Evolutionary conservation across 64 coral and sea anemone species (phyloP).

Genomic region (Dendronephthya gigantea): DNA sequence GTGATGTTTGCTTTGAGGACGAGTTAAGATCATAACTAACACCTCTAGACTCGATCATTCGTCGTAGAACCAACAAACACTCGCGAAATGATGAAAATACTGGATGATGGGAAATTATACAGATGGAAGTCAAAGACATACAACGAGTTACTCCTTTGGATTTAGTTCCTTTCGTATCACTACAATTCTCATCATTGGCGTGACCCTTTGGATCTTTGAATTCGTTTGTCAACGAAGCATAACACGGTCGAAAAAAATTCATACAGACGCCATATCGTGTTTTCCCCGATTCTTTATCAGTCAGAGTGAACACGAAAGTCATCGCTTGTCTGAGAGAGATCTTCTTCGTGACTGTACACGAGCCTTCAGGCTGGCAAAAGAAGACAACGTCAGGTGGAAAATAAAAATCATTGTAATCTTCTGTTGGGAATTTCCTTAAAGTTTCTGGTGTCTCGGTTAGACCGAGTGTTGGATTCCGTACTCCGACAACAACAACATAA

Average conservation of each 20-base stretch:
- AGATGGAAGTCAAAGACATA: constrained; percentile 88
- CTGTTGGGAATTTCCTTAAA: constrained; percentile 74
- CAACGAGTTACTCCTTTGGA: constrained; percentile 56
- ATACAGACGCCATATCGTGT: constrained; percentile 95
- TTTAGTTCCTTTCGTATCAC: constrained; percentile 40
- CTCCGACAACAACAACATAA: constrained; percentile 87
- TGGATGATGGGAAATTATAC: constrained; percentile 93
- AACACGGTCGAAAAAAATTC: constrained; percentile 91
- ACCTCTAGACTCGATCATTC: constrained; percentile 84
- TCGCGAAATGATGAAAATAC: constrained; percentile 96
- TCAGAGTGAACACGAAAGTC: constrained; percentile 88
- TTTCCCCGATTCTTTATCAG: constrained; percentile 77
- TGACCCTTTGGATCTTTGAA: constrained; percentile 13
- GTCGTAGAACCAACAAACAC: constrained; percentile 82
- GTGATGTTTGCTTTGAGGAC: neutral
- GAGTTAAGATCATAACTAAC: constrained; percentile 1
- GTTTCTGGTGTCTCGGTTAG: constrained; percentile 75
- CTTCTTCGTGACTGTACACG: constrained; percentile 85
- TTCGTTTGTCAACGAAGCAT: constrained; percentile 57
- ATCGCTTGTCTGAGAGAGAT: constrained; percentile 84
- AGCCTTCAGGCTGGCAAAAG: constrained; percentile 96
- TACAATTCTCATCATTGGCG: constrained; percentile 20
- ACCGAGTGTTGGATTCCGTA: constrained; percentile 69
- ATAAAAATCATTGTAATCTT: constrained; percentile 84
- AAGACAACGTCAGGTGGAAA: constrained; percentile 92